Percentiles rank a stretch among this genome's conserved stretches.
phyloP scores from a whole-genome alignment of 1,140 invertebrate genomes.

The Lamellibrachia luymesi region DNA sequence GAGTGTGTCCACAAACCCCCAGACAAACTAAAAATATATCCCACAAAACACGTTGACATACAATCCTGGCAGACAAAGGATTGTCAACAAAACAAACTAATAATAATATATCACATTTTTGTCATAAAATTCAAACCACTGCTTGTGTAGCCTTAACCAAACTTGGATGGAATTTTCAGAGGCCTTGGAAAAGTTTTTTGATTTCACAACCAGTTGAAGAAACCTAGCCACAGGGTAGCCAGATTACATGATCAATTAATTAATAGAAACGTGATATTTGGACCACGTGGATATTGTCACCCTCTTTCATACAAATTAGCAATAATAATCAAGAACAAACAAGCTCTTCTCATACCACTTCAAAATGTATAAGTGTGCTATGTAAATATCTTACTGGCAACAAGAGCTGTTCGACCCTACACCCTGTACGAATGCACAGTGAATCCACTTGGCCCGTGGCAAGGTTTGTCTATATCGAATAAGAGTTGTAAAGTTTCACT shows the following conservation, averaged over 20 bases:
- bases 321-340: not conserved
- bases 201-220: not conserved
- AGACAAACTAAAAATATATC: not conserved
- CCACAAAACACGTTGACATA: not conserved
- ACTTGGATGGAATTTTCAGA: not conserved
- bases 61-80: not conserved
- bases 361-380: not conserved
- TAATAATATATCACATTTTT: not conserved
- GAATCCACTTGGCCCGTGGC: not conserved
- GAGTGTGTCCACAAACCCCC: not conserved
- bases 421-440: not conserved
- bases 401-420: not conserved
- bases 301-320: not conserved
- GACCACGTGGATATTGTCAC: not conserved
- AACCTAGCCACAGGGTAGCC: not conserved
- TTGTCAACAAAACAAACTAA: not conserved
- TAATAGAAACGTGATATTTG: not conserved
- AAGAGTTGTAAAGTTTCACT: conserved; percentile 1
- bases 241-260: not conserved
- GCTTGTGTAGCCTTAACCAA: not conserved
- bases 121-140: not conserved
- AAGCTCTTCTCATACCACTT: not conserved
- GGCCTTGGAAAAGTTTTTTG: not conserved
- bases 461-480: not conserved
- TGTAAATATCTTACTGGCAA: not conserved